These are phyloP conservation scores for Syrrhaptes paradoxus DNA, from an alignment of 2,113 vertebrate genomes.

Conservation along the genomic window DNA sequence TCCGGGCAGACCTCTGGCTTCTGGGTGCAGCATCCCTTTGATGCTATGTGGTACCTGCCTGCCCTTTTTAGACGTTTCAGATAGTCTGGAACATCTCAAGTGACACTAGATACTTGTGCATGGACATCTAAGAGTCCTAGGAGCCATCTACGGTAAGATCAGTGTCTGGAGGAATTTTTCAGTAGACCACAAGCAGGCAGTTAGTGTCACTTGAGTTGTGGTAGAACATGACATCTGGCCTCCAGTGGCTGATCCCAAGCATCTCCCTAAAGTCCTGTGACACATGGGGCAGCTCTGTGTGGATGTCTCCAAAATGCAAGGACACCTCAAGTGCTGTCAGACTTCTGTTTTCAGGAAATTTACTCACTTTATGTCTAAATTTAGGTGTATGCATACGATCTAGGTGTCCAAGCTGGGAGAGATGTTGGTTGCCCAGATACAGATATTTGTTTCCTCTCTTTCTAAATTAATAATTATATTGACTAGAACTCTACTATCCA, in stretches of 20 bases:
- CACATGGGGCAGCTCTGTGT: accelerated
- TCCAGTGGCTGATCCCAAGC: not conserved
- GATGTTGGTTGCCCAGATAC: slow-evolving; percentile 40
- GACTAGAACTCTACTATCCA: slow-evolving; percentile 13
- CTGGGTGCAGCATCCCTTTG: not conserved
- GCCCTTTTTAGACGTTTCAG: not conserved
- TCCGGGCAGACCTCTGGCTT: not conserved
- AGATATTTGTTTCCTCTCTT: slow-evolving; percentile 38
- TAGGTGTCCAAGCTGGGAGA: not conserved
- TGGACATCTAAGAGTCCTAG: not conserved
- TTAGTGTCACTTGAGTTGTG: not conserved
- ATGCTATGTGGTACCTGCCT: not conserved
- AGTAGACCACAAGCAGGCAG: not conserved
- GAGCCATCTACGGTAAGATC: not conserved
- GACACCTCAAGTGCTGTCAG: not conserved
- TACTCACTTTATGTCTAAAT: slow-evolving; percentile 38
- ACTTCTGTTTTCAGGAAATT: slow-evolving; percentile 44
- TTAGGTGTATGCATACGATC: slow-evolving; percentile 23
- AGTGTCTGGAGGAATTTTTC: not conserved
- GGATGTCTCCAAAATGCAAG: not conserved
- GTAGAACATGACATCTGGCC: not conserved
- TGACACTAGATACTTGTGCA: not conserved
- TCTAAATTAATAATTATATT: slow-evolving; percentile 56
- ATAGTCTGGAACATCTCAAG: not conserved
- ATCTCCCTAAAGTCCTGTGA: not conserved